Evolutionary conservation across 1,140 invertebrate genomes (phyloP).

Genomic region (Teleogryllus occipitalis): DNA sequence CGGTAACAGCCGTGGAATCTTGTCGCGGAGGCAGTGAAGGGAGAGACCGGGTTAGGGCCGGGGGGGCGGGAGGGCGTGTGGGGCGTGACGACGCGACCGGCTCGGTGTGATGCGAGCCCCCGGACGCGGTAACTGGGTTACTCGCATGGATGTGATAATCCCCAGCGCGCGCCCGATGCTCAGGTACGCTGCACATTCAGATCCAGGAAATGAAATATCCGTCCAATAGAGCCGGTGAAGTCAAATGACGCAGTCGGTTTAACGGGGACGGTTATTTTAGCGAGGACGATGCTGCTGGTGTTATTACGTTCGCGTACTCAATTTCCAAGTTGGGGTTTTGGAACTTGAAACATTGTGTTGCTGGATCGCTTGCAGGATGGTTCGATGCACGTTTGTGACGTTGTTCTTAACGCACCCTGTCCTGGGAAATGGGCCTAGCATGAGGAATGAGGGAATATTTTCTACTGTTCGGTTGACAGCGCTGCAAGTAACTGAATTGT

Average conservation of each 20-base stretch:
- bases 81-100: neutral
- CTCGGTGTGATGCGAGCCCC: neutral
- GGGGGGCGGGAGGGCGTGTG: neutral
- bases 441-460: too few relatives aligned
- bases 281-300: neutral
- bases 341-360: neutral
- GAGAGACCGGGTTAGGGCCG: neutral
- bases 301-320: neutral
- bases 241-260: neutral
- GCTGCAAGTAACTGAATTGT: too few relatives aligned
- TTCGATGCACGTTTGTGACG: neutral
- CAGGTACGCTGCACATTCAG: neutral
- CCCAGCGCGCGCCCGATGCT: neutral
- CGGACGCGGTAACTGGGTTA: neutral
- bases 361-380: neutral
- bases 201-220: slow-evolving; percentile 4
- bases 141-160: neutral
- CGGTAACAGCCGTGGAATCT: neutral
- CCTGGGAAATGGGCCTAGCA: neutral
- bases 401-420: neutral
- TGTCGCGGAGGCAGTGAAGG: neutral
- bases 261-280: neutral
- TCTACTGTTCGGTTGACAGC: too few relatives aligned
- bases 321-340: neutral
- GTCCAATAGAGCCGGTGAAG: neutral